These are phyloP conservation scores for Origma solitaria DNA, from an alignment of 2,113 vertebrate genomes.

Conservation along the genomic window DNA sequence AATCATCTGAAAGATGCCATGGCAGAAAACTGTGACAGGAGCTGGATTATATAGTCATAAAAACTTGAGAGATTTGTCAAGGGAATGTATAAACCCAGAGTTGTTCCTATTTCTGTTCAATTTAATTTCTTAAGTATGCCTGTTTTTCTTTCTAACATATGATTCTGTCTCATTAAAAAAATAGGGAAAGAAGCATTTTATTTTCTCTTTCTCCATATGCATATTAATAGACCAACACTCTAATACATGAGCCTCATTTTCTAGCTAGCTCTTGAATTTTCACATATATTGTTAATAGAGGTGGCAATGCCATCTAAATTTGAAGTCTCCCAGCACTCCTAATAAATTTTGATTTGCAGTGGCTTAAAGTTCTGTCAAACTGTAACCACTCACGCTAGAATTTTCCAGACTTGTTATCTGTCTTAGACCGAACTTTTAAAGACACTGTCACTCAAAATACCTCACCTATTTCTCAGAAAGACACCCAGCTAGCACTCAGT, in stretches of 20 bases:
- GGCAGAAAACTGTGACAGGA: slow-evolving; percentile 36
- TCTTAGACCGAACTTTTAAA: neutral
- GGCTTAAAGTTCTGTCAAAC: neutral
- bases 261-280: slow-evolving; percentile 15
- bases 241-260: neutral
- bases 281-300: neutral
- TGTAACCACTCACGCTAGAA: neutral
- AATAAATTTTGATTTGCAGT: neutral
- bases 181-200: slow-evolving; percentile 9
- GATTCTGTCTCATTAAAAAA: slow-evolving; percentile 48
- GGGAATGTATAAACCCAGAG: slow-evolving; percentile 10
- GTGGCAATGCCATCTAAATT: neutral
- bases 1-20: slow-evolving; percentile 28
- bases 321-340: neutral
- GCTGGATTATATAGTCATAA: slow-evolving; percentile 50
- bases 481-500: neutral
- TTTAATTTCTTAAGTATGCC: slow-evolving; percentile 45
- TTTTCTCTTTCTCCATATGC: neutral
- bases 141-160: slow-evolving; percentile 39
- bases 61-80: slow-evolving; percentile 29
- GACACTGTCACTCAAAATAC: neutral
- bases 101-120: slow-evolving; percentile 45
- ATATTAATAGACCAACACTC: neutral
- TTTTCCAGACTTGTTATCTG: neutral
- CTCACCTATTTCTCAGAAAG: neutral